Evolutionary conservation across 1,140 invertebrate species (phyloP).

Genomic region (Paracyclopina nana): DNA sequence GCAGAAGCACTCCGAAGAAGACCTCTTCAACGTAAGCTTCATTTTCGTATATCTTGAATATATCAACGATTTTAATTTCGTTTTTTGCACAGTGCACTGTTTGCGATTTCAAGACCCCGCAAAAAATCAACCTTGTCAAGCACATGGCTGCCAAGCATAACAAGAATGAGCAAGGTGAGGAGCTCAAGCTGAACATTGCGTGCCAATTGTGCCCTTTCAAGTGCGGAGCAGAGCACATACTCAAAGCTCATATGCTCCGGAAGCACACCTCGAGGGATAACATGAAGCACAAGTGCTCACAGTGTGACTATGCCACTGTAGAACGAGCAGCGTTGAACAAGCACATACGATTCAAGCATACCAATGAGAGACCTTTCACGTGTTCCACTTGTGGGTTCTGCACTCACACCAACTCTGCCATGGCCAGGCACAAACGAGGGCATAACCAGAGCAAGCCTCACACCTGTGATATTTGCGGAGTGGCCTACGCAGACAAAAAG

Average conservation of each 20-base stretch:
- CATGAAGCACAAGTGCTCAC: conserved; percentile 27
- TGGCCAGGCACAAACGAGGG: conserved; percentile 21
- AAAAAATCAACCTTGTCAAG: conserved; percentile 22
- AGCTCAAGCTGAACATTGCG: conserved; percentile 17
- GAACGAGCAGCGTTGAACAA: conserved; percentile 30
- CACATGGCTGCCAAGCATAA: conserved; percentile 22
- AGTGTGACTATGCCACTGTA: conserved; percentile 30
- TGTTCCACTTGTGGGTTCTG: conserved; percentile 23
- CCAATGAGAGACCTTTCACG: conserved; percentile 22
- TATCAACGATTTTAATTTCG: neutral
- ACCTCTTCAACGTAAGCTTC: neutral
- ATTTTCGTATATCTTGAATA: neutral
- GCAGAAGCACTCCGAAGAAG: conserved; percentile 10
- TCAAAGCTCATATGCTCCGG: conserved; percentile 22
- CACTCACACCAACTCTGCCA: conserved; percentile 15
- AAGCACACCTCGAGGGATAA: conserved; percentile 18
- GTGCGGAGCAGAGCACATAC: conserved; percentile 19
- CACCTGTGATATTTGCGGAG: conserved; percentile 21
- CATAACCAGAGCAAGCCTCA: conserved; percentile 22
- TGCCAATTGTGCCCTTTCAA: conserved; percentile 22
- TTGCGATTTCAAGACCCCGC: conserved; percentile 17
- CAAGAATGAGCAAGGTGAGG: conserved; percentile 21
- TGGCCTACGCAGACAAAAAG: conserved; percentile 21
- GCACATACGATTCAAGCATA: conserved; percentile 26
- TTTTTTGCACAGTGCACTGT: conserved; percentile 10